Conservation (phyloP, 2,888 invertebrate genomes). For the Neelides folsomi region DNA sequence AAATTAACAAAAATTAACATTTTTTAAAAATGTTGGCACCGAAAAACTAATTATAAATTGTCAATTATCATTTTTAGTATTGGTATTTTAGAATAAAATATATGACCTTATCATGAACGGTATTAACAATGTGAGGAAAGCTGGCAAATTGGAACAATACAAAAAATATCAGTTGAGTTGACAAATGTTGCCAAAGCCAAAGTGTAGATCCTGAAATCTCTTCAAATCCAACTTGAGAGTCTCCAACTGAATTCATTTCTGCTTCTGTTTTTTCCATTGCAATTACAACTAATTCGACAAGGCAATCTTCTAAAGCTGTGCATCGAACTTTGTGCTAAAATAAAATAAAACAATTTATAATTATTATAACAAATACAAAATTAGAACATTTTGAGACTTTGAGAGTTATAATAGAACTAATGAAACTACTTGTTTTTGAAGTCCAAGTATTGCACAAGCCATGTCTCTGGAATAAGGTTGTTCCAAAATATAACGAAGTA, state of each 20-base stretch:
- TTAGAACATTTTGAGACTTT: neutral
- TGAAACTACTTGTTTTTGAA: constrained; percentile 65
- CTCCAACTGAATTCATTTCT: constrained; percentile 37
- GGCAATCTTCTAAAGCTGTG: constrained; percentile 76
- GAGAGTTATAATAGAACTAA: neutral
- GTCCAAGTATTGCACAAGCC: constrained; percentile 85
- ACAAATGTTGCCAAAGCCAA: constrained; percentile 84
- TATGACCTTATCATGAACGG: constrained; percentile 64
- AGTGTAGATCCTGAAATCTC: constrained; percentile 52
- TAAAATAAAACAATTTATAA: constrained; percentile 4
- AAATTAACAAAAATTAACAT: neutral
- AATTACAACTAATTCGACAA: constrained; percentile 76
- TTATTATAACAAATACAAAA: neutral
- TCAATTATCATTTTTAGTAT: no score
- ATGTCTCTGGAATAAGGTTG: constrained; percentile 93
- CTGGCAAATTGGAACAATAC: constrained; percentile 86
- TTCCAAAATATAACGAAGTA: constrained; percentile 77
- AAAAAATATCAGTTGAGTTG: constrained; percentile 86
- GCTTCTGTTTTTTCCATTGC: constrained; percentile 84
- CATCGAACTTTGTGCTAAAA: constrained; percentile 67
- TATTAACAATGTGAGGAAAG: constrained; percentile 81
- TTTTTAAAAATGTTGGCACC: neutral
- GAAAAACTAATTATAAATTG: neutral
- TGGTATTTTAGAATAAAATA: no score
- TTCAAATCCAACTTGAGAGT: constrained; percentile 45